Base-by-base conservation (phyloP, 2,888 invertebrate genomes). In the Sphecodes monilicornis region DNA sequence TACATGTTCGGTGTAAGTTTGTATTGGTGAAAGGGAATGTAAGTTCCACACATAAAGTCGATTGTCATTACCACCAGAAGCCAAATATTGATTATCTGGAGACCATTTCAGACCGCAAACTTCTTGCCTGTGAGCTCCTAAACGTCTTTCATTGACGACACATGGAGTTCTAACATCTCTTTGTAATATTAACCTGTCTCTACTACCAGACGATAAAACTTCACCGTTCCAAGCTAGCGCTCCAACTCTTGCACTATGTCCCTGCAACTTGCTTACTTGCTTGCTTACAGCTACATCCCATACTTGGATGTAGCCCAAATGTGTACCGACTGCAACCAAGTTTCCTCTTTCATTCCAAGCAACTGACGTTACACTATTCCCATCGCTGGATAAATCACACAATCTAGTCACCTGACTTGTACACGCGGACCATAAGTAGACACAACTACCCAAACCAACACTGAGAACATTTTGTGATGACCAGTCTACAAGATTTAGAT, bases 71-170 rank as follows among this genome's bases (percentile, higher is more conserved):
- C 99, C 99, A 54, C 99, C 99, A 54, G 99, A 99, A 0, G 99
- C 99, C 78, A 99, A 95, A 94, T 98, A 98, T 95, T 99, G 98
- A 91, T 98, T 98, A 95, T 99, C 99, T 1, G 99, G 98, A 1
- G 99, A 99, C 99, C 99, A 99, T 94, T 99, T 99, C 72, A 99
- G 95, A 0, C 99, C 99, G 95, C 99, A 99, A 69, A 99, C 98
- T 95, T 99, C 99, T 95, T 99, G 99, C 74, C 98, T 96, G 94
- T 99, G 99, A 0, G 98, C 98, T 57, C 97, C 97, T n/a, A 99
- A 95, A 43, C 97, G 96, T 32, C 98, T 96, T 91, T 98, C 97
- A 0, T 97, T 96, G 86, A 97, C 97, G 57, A 95, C 91, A 95
- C 97, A 96, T 41, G 98, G 98, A 66, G 97, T 97, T 82, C 99